phyloP scores from a whole-genome alignment of 37 sponge, comb jelly and placozoan genomes.

The Geodia barretti region DNA sequence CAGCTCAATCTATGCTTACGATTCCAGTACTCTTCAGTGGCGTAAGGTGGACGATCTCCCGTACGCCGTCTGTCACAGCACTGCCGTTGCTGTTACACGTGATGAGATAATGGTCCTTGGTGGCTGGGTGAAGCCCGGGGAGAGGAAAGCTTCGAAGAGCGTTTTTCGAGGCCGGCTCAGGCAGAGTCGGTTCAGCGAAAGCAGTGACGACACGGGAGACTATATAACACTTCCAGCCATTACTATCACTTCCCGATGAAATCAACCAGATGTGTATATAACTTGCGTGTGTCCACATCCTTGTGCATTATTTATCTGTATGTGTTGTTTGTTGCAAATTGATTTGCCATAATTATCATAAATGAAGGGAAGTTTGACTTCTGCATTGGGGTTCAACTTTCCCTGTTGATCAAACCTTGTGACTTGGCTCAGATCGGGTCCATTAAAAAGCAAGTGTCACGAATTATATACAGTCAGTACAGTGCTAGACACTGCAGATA shows the following conservation, averaged over 20 bases:
- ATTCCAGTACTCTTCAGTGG: slow-evolving; percentile 21
- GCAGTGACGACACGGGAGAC: neutral
- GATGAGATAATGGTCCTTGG: slow-evolving; percentile 26
- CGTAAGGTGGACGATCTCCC: slow-evolving; percentile 21
- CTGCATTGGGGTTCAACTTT: no score
- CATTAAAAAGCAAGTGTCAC: no score
- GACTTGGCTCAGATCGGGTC: no score
- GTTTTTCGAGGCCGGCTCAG: slow-evolving; percentile 13
- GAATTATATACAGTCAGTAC: no score
- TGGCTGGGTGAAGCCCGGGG: slow-evolving; percentile 39
- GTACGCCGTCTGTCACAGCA: slow-evolving; percentile 25
- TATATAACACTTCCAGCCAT: neutral
- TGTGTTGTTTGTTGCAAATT: no score
- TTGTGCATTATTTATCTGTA: no score
- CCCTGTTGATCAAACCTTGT: no score
- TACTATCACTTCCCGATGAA: neutral
- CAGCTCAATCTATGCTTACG: slow-evolving; percentile 27
- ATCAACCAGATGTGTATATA: no score
- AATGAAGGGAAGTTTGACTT: no score
- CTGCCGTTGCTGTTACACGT: slow-evolving; percentile 7
- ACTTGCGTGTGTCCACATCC: no score
- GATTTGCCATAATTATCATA: no score
- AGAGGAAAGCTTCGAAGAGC: neutral
- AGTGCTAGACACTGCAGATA: no score
- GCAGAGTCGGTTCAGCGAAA: neutral